Base-by-base conservation (phyloP, 2,113 vertebrate genomes). In the Zeus faber region DNA sequence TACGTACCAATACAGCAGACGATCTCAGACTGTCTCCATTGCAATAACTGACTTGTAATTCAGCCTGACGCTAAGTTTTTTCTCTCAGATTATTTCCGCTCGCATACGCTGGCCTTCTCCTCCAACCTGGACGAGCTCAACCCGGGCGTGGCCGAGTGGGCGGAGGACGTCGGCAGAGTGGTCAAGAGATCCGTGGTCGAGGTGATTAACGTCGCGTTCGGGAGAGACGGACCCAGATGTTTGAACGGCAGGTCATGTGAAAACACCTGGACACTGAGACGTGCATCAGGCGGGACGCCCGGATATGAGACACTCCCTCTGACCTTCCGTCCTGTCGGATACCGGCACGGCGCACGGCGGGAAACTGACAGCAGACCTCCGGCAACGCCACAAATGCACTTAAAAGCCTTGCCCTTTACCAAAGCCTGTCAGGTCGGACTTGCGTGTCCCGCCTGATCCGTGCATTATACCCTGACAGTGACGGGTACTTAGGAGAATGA, bases 91-190 rank as follows among this genome's bases (percentile, higher is more conserved):
- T 89, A 92, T 80, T 97, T 95, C 72, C 86, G 81, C 27, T 98
- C 94, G 13, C 78, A 96, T 31, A 73, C 91, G 37, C 77, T 96
- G 58, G 90, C 90, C 0, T 97, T 96, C 77, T 95, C 94, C 54
- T 91, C 93, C 0, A 94, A 96, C 73, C 79, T 98, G 77, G 94
- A 98, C 9, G 91, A 94, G 45, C 87, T 93, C 79, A 98, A 98
- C 67, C 95, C 95, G 0, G 92, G 92, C 61, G 91, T 96, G 72
- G 88, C 92, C 0, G 94, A 97, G 62, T 98, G 95, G 95, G 92
- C 94, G 53, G 85, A 89, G 39, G 94, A 98, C 67, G 85, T 94
- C 60, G 79, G 91, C 26, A 81, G 88, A 62, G 92, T 94, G 46
- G 89, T 98, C 81, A 94, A 92, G 83, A 92, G 76, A 76, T 89